Evolutionary conservation across 2,113 vertebrate species (phyloP), one percentile per base, ranked within the genome.

Genomic region (Strigops habroptila): DNA sequence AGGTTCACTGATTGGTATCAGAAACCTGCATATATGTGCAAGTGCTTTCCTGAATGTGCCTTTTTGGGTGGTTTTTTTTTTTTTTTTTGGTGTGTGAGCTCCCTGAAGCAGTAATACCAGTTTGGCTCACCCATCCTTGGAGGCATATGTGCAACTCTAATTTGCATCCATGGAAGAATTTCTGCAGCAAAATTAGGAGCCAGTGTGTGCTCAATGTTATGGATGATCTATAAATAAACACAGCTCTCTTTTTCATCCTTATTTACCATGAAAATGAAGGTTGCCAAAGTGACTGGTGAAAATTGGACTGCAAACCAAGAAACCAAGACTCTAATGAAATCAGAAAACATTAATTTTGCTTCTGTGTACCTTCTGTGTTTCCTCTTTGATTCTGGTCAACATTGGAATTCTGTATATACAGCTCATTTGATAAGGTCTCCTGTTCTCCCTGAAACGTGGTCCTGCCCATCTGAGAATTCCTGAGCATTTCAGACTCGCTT

Each of bases 181-280:
- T 83, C 60, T 94, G 41, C 76, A 84, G 71, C 73, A 86, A 84
- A 97, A 84, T 75, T 53, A 82, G 80, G 69, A 96, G 35, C 35
- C 60, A 39, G 2, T 71, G 46, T 75, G 41, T 68, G 37, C 76
- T 93, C 8, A 55, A 35, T 51, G 80, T 83, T 75, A 62, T 16
- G 62, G 82, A 44, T 60, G 46, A 70, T 80, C 73, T 81, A 77
- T 90, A 92, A 90, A 93, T 88, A 94, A 96, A 65, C 64, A 48
- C 14, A 65, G 24, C 51, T 75, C 64, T 91, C 69, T 78, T 65
- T 52, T 65, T 46, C 75, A 88, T 79, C 67, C 21, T 84, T 92
- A 57, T 84, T 88, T 94, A 91, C 69, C 41, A 10, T 82, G 73
- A 88, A 88, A 93, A 68, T 78, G 60, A 70, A 91, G 30, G 13